Percentiles rank a stretch among this genome's conserved stretches.
Conservation (phyloP, 1,140 invertebrate species). For the Euschistus heros region DNA sequence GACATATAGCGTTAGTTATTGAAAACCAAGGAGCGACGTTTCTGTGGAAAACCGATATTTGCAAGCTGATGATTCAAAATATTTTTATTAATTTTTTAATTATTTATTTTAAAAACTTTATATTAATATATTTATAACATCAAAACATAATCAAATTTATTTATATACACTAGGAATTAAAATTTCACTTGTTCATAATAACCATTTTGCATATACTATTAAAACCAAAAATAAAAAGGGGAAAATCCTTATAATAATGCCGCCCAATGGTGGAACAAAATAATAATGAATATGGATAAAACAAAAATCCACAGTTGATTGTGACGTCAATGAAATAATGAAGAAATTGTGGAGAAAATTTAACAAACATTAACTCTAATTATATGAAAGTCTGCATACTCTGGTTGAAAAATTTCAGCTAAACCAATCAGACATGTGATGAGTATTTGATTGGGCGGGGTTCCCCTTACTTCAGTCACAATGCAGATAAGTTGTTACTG, state of each 20-base stretch:
- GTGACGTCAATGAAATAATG: not conserved
- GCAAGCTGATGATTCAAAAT: not conserved
- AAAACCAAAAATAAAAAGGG: no score
- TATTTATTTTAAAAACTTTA: not conserved
- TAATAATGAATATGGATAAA: not conserved
- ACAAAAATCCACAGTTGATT: not conserved
- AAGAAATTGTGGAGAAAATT: not conserved
- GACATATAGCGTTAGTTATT: not conserved
- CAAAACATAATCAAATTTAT: not conserved
- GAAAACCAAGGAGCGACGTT: constrained; percentile 1
- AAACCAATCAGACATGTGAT: no score
- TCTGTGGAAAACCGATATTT: not conserved
- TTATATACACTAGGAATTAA: no score
- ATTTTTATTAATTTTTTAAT: not conserved
- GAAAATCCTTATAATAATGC: not conserved
- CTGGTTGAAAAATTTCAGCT: no score
- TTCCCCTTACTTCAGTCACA: no score
- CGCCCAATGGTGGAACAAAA: not conserved
- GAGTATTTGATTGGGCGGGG: no score
- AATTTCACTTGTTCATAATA: no score
- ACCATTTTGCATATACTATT: no score
- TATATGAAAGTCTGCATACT: no score
- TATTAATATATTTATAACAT: not conserved
- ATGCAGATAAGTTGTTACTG: no score
- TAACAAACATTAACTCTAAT: no score